Base-by-base conservation (phyloP, 2,888 invertebrate species). In the Neoaliturus tenellus region DNA sequence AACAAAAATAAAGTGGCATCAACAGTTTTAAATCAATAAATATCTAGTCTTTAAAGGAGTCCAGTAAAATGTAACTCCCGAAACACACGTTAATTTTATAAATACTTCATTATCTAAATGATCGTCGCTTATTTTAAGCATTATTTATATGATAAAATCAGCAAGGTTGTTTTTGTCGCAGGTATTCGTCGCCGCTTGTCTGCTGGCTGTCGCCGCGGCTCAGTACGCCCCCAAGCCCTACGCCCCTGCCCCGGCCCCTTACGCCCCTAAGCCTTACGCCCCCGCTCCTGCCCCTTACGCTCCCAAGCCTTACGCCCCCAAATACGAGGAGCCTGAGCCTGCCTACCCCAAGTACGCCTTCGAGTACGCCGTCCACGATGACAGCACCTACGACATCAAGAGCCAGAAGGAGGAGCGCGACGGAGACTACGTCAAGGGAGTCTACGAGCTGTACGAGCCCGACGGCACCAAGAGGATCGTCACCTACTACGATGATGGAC, bases 121-220 rank as follows among this genome's bases (percentile, higher is more conserved):
- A n/a, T n/a, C n/a, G n/a, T n/a, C n/a, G n/a, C n/a, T n/a, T n/a
- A n/a, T n/a, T n/a, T n/a, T n/a, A n/a, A n/a, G n/a, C n/a, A n/a
- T n/a, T n/a, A n/a, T n/a, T n/a, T n/a, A n/a, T n/a, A n/a, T n/a
- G n/a, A n/a, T n/a, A n/a, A n/a, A n/a, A n/a, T n/a, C n/a, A n/a
- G n/a, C n/a, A n/a, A n/a, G n/a, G n/a, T n/a, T n/a, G n/a, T n/a
- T n/a, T 51, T 51, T 51, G 23, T 62, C 25, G 4, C 87, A 88
- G 92, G 90, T 92, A 90, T 91, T 92, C 91, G 90, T 91, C 90
- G 91, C 92, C 89, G 81, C 87, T 39, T 91, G 92, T 90, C 91
- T 91, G 88, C 84, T 90, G 86, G 87, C 91, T 71, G 90, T 91
- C 85, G 90, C 90, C 83, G 88, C 89, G 85, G 91, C 88, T 80